Evolutionary conservation across 2,888 invertebrate genomes (phyloP), one percentile per base, ranked within the genome.

Genomic region (Cremastobaeus sp.): DNA sequence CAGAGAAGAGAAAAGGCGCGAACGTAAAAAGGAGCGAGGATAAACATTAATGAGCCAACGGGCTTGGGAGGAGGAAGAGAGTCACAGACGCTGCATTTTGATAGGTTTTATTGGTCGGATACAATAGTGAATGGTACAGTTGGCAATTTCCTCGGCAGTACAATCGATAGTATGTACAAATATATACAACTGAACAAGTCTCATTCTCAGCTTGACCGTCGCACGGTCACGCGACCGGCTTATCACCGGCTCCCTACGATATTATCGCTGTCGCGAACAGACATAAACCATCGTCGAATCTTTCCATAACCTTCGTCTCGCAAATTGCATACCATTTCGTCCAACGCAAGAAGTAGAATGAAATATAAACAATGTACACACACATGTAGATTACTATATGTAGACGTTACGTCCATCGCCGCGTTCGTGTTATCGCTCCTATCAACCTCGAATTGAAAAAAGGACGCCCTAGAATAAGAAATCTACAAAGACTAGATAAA

Each of bases 61-160:
- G n/a, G n/a, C n/a, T n/a, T n/a, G n/a, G n/a, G n/a, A n/a, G n/a
- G n/a, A n/a, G n/a, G n/a, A n/a, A n/a, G n/a, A n/a, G n/a, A n/a
- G n/a, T n/a, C n/a, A n/a, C n/a, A n/a, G n/a, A n/a, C n/a, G n/a
- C 25, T 64, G 62, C 62, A 68, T 66, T 64, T 59, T 71, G 62
- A 74, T 74, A 60, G 59, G 77, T 83, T 83, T 86, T 86, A 86
- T 86, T 86, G 83, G 83, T 85, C 82, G 81, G 79, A 82, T 85
- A 86, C 81, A 85, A 77, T 84, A 64, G 77, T 83, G 81, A 82
- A 84, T 82, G 80, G 76, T 85, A 86, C 83, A 84, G 76, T 84
- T 83, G 84, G 45, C 50, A 43, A 57, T 57, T 85, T 82, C 75
- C 80, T 85, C 82, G 82, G 82, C 81, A 76, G 75, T 83, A 82